Evolutionary conservation across 2,888 invertebrate species (phyloP), one percentile per base, ranked within the genome.

Genomic region (Dolichomitus sp.): DNA sequence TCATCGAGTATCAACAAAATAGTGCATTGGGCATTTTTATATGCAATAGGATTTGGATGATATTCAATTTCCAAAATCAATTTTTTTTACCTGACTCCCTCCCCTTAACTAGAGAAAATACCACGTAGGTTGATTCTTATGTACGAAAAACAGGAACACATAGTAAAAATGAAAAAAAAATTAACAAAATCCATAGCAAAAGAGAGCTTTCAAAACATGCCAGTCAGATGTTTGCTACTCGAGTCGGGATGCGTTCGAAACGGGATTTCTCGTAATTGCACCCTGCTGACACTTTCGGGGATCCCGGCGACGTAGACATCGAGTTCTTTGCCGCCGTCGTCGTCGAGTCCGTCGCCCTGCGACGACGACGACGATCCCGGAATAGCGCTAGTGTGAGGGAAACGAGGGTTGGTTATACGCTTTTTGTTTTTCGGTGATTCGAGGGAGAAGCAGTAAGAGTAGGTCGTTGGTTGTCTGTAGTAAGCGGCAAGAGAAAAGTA

Each of bases 221-320:
- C 77, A 84, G 82, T 85, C 82, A 85, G 70, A 42, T 37, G 33
- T 27, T 57, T 42, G 52, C 57, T 50, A 78, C 70, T 52, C 48
- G 57, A 23, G 72, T 69, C 45, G 65, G 66, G 40, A 61, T 72
- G 76, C 78, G 57, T 65, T 65, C 66, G 50, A 50, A 65, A 75
- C 70, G 74, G 80, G 78, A 82, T 84, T 85, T 69, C 70, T 78
- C 68, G 80, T 84, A 85, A 84, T 83, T 82, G 80, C 80, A 79
- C 76, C 83, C 85, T 69, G 84, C 84, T 85, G 85, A 77, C 81
- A 83, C 76, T 54, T 73, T 72, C 57, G 78, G 61, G 42, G 14
- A 52, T 66, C 72, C 66, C 80, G 50, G 70, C 63, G 57, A 72
- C 42, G 70, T 23, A 19, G 69, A 40, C 45, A 48, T 54, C 70